These are phyloP conservation scores for Coccyzus lansbergi DNA, from an alignment of 2,797 vertebrate species.

Conservation along the genomic window DNA sequence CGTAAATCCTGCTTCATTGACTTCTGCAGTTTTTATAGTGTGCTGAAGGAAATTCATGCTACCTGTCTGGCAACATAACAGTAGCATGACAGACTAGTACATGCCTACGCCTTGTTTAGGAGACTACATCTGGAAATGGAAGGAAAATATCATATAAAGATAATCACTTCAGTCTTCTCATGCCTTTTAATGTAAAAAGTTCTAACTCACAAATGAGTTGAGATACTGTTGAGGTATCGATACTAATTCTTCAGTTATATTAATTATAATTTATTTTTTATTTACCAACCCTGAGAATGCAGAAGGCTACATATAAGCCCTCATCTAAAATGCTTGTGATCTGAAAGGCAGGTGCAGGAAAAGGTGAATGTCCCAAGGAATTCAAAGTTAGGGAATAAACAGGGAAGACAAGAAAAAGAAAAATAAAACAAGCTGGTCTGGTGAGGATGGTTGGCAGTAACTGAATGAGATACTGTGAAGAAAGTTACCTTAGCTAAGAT, in stretches of 20 bases:
- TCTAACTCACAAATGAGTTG: background rate
- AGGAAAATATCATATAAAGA: background rate
- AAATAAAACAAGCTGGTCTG: background rate
- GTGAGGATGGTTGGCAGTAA: background rate
- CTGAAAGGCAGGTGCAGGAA: background rate
- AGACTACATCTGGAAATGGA: background rate
- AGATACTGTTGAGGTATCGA: background rate
- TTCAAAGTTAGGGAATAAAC: background rate
- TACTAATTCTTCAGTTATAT: background rate
- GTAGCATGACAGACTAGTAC: conserved; percentile 15
- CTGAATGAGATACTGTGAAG: background rate
- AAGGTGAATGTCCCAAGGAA: background rate
- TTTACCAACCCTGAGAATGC: background rate
- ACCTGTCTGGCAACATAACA: conserved; percentile 65
- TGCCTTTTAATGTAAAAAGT: background rate
- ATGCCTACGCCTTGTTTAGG: conserved; percentile 4
- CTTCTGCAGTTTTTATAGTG: conserved; percentile 48
- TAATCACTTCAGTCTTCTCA: background rate
- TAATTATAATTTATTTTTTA: background rate
- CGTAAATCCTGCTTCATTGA: conserved; percentile 59
- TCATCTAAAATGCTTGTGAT: background rate
- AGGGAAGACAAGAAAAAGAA: background rate
- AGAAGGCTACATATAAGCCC: background rate
- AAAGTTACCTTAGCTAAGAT: background rate
- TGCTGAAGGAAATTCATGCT: conserved; percentile 61